Conservation (phyloP, 2,797 vertebrate genomes). For the Acomys russatus region DNA sequence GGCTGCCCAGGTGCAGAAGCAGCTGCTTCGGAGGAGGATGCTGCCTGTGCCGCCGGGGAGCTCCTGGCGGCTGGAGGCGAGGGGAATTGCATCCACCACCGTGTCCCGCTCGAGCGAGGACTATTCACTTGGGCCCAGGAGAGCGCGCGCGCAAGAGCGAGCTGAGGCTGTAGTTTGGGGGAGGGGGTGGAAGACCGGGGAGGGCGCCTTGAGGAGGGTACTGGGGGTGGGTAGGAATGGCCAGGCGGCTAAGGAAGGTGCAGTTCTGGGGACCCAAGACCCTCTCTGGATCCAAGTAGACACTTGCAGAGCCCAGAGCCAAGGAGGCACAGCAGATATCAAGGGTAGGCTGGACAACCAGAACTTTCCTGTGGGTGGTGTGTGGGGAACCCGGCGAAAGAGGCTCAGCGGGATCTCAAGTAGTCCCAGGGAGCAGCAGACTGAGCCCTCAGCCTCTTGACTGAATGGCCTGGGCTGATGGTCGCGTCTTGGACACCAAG, state of each 20-base stretch:
- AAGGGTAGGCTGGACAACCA: background rate
- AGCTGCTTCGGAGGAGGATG: constrained; percentile 53
- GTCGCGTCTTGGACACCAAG: background rate
- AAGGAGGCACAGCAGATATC: background rate
- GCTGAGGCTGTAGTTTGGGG: constrained; percentile 71
- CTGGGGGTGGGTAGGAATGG: background rate
- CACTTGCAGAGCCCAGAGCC: background rate
- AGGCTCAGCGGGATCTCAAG: background rate
- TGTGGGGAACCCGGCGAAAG: background rate
- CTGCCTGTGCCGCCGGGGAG: constrained; percentile 72
- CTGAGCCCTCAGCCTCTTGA: constrained; percentile 41
- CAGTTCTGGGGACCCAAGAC: background rate
- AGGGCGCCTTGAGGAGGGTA: background rate
- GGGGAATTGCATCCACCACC: constrained; percentile 80
- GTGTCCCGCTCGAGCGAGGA: constrained; percentile 79
- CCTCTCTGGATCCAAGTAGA: background rate
- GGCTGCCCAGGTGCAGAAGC: constrained; percentile 73
- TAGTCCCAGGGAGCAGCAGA: background rate
- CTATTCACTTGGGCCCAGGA: constrained; percentile 74
- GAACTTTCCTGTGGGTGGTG: constrained; percentile 73
- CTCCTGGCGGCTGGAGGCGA: constrained; percentile 64
- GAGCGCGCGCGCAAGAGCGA: constrained; percentile 80
- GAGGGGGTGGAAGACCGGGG: constrained; percentile 60
- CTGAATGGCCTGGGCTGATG: background rate
- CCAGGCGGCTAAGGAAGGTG: constrained; percentile 20